Percentiles rank a stretch among this genome's conserved stretches.
Conservation (phyloP, 2,797 vertebrate species). For the Hydrocynus forskahlii region DNA sequence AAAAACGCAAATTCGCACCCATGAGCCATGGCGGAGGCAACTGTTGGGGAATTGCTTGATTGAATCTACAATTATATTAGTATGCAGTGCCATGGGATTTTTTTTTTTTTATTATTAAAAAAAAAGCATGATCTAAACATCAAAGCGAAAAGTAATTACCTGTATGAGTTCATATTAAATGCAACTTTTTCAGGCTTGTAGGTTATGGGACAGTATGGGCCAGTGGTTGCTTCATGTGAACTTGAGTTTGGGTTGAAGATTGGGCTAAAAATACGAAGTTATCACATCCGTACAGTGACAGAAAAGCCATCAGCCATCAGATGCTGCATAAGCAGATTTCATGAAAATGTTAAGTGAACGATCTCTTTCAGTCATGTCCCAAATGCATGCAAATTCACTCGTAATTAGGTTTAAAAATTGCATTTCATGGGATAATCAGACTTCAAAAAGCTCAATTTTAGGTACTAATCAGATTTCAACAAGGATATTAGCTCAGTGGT, state of each 20-base stretch:
- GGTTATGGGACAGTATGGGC: constrained; percentile 43
- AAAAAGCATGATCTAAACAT: constrained; percentile 67
- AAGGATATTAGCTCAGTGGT: constrained; percentile 83
- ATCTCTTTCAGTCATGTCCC: constrained; percentile 77
- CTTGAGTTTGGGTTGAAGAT: constrained; percentile 4
- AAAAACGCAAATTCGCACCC: constrained; percentile 37
- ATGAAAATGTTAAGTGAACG: constrained; percentile 74
- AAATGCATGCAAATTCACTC: constrained; percentile 86
- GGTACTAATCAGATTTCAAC: constrained; percentile 86
- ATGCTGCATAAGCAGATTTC: constrained; percentile 74
- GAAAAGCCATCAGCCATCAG: constrained; percentile 58
- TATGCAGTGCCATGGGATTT: constrained; percentile 61
- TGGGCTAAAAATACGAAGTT: constrained; percentile 2
- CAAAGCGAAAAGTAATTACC: constrained; percentile 66
- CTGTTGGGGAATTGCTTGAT: constrained; percentile 63
- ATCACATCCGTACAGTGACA: constrained; percentile 62
- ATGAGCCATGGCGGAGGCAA: constrained; percentile 38
- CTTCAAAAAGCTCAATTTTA: constrained; percentile 86
- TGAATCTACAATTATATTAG: constrained; percentile 62
- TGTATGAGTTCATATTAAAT: constrained; percentile 71
- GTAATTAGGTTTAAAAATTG: constrained; percentile 89
- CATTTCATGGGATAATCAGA: constrained; percentile 87
- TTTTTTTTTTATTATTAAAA: no score
- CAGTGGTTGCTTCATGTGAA: constrained; percentile 32
- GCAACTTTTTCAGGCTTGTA: constrained; percentile 55